Base-by-base conservation (phyloP, 2,797 vertebrate genomes). In the Falco biarmicus region DNA sequence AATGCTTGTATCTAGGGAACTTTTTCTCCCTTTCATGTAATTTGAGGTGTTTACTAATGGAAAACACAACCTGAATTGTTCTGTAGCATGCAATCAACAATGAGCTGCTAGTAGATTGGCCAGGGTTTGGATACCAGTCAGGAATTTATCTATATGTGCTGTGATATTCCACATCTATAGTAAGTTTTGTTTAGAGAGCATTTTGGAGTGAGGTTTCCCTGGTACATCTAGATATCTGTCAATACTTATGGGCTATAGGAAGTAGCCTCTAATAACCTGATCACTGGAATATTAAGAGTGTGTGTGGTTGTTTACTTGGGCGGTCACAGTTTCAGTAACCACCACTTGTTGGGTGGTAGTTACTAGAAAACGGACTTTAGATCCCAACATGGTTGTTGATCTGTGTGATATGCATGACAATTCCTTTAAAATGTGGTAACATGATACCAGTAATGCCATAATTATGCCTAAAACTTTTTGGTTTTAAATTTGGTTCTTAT, bases 31-130 rank as follows among this genome's bases (percentile, higher is more conserved):
- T 91, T 95, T 92, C 73, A 45, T 83, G 78, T 90, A 89, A 92
- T 95, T 92, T 89, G 91, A 93, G 87, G 92, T 97, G 86, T 95
- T 96, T 81, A 71, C 82, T 96, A 84, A 89, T 83, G 90, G 89
- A 95, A 95, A 92, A 94, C 87, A 94, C 93, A 93, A 9, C 53
- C 71, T 71, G 70, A 90, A 85, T 81, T 92, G 69, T 91, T 93
- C 76, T 76, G 61, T 41, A 80, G 90, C 57, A 28, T 80, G 81
- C 89, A 89, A 56, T 93, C 84, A 78, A 59, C 78, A 75, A 78
- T 71, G 80, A 74, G 37, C 76, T 93, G 84, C 84, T 93, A 43
- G 91, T 85, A 94, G 87, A 68, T 56, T 84, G 85, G 59, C 51
- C 83, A 88, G 66, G 51, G 24, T 54, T 76, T 95, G 83, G 74